Evolutionary conservation across 1,140 invertebrate species (phyloP).

Genomic region (Saccostrea cuccullata): DNA sequence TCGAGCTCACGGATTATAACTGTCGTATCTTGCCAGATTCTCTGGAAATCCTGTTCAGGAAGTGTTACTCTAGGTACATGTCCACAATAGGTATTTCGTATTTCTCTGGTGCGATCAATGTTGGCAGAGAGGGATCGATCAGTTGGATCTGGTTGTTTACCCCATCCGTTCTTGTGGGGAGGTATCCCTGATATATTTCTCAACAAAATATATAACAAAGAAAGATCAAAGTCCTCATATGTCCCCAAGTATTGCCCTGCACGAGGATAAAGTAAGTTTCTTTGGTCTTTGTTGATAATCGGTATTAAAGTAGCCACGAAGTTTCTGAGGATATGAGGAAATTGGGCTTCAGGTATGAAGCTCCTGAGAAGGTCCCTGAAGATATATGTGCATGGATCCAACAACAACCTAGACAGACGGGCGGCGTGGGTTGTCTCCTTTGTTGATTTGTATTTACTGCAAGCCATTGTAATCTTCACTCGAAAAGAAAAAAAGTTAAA

Average conservation of each 20-base stretch:
- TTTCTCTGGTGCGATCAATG: neutral
- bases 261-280: neutral
- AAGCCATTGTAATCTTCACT: neutral
- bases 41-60: neutral
- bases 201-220: neutral
- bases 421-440: neutral
- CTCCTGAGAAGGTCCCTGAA: neutral
- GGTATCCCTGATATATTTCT: slow-evolving; percentile 9
- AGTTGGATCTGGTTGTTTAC: neutral
- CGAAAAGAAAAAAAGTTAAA: too few species aligned
- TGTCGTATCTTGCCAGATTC: neutral
- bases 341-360: neutral
- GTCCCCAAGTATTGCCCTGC: neutral
- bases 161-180: slow-evolving; percentile 24
- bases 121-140: slow-evolving; percentile 12
- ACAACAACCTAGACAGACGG: neutral
- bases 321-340: neutral
- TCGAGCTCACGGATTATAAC: neutral
- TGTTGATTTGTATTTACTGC: neutral
- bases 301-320: neutral
- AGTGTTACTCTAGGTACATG: neutral
- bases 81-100: neutral
- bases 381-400: neutral
- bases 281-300: neutral
- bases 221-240: neutral